Conservation (phyloP, 2,113 vertebrate species). For the Tachysurus fulvidraco region DNA sequence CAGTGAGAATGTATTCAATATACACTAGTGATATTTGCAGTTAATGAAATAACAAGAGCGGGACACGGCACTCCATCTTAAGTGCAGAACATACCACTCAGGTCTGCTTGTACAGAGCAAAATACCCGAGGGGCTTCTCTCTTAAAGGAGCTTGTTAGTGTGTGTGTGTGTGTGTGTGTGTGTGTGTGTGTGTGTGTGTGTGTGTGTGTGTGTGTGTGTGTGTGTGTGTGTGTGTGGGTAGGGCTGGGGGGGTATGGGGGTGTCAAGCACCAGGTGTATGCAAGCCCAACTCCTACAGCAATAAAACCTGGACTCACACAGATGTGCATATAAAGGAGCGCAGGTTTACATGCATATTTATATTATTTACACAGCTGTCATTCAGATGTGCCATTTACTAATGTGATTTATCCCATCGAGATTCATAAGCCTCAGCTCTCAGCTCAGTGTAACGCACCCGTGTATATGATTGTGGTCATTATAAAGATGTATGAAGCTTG, state of each 20-base stretch:
- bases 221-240: constrained; percentile 7
- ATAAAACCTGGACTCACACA: constrained; percentile 5
- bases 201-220: constrained; percentile 13
- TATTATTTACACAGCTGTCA: constrained; percentile 33
- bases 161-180: constrained; percentile 10
- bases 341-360: constrained; percentile 29
- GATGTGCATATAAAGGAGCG: constrained; percentile 33
- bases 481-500: neutral
- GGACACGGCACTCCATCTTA: constrained; percentile 3
- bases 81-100: constrained; percentile 19
- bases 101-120: constrained; percentile 19
- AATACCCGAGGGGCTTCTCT: constrained; percentile 26
- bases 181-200: constrained; percentile 3
- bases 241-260: no score
- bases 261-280: constrained; percentile 41
- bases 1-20: neutral
- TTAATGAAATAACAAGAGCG: neutral
- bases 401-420: neutral
- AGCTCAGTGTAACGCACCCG: neutral
- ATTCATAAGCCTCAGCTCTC: neutral
- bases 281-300: constrained; percentile 10
- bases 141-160: constrained; percentile 20
- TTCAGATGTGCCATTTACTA: constrained; percentile 4
- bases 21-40: constrained; percentile 30
- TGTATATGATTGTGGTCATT: neutral